Evolutionary conservation across 2,888 invertebrate genomes (phyloP).

Genomic region (Scaptomyza reducta): DNA sequence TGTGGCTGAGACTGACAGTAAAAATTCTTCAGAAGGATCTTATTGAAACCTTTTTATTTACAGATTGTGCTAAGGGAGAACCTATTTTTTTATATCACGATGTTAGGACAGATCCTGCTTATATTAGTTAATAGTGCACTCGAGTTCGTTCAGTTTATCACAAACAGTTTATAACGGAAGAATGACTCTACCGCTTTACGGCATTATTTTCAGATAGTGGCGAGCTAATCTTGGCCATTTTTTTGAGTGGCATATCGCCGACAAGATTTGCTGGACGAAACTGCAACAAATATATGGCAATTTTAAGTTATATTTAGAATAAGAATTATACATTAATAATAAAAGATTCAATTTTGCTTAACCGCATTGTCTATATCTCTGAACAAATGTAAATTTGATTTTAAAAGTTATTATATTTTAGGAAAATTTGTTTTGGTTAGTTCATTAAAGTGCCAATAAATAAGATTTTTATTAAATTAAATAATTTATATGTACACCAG

Average conservation of each 20-base stretch:
- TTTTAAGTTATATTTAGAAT: background rate
- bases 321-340: background rate
- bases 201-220: constrained; percentile 86
- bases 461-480: no score
- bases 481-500: no score
- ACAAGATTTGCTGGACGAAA: constrained; percentile 93
- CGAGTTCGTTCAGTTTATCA: constrained; percentile 89
- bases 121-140: constrained; percentile 88
- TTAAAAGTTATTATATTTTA: no score
- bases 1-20: background rate
- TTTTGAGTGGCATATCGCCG: constrained; percentile 91
- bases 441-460: no score
- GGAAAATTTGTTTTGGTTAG: no score
- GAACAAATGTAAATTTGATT: no score
- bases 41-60: background rate
- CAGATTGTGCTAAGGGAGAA: background rate
- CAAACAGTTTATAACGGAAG: constrained; percentile 95
- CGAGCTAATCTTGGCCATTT: constrained; percentile 88
- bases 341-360: background rate
- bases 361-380: no score
- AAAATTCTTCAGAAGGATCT: background rate
- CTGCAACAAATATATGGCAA: constrained; percentile 85
- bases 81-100: background rate
- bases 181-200: constrained; percentile 87
- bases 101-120: constrained; percentile 88